These are phyloP conservation scores for Onthophagus sagittarius DNA, from an alignment of 2,888 invertebrate species.

Conservation along the genomic window DNA sequence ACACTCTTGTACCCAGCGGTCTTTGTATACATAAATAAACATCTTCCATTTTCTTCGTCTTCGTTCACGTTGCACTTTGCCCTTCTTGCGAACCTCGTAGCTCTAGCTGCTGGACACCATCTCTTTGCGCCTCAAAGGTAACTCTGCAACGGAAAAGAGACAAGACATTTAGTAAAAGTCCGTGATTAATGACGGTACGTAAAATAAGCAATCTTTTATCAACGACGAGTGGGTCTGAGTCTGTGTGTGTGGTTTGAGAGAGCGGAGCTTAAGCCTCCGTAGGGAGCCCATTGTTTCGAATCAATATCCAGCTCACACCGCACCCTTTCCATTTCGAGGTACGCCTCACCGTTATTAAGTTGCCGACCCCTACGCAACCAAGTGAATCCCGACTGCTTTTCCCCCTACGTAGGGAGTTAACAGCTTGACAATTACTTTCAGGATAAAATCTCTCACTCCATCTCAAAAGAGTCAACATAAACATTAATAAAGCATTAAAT, in stretches of 20 bases:
- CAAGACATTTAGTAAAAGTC: neutral
- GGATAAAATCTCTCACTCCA: neutral
- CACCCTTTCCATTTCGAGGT: conserved; percentile 10
- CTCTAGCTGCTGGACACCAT: conserved; percentile 21
- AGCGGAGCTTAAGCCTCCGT: conserved; percentile 1
- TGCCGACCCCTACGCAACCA: conserved; percentile 2
- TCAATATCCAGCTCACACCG: conserved; percentile 34
- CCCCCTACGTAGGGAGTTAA: neutral
- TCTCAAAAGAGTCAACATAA: neutral
- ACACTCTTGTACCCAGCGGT: conserved; percentile 1
- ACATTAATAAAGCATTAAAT: neutral
- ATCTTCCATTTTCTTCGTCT: conserved; percentile 9
- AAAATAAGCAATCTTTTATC: conserved; percentile 1
- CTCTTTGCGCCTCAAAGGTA: conserved; percentile 19
- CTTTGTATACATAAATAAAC: conserved; percentile 11
- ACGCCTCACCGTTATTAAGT: conserved; percentile 3
- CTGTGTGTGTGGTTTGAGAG: neutral
- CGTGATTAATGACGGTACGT: neutral
- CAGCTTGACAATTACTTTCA: neutral
- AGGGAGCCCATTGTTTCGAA: conserved; percentile 42
- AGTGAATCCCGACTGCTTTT: neutral
- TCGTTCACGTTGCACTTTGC: conserved; percentile 44
- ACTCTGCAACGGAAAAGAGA: neutral
- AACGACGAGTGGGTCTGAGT: neutral
- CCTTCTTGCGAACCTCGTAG: conserved; percentile 32